These are phyloP conservation scores for Acrocephalus scirpaceus DNA, from an alignment of 2,797 vertebrate genomes.

Conservation along the genomic window DNA sequence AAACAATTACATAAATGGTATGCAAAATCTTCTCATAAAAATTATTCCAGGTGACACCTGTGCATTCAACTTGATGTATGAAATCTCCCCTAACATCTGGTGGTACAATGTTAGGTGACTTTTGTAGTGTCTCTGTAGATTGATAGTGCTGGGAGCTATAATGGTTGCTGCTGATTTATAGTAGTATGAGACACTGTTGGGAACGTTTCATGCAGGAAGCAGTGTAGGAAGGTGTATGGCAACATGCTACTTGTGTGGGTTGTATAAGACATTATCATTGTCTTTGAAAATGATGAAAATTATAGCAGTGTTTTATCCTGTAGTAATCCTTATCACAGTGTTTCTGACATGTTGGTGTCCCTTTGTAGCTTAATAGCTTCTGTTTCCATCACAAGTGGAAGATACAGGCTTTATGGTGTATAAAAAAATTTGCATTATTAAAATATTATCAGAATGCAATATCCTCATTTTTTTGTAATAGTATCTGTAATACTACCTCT, in stretches of 20 bases:
- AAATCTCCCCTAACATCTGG: constrained; percentile 42
- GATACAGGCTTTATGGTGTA: not conserved
- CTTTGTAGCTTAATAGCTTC: constrained; percentile 27
- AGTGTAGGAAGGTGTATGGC: constrained; percentile 45
- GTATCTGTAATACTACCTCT: not conserved
- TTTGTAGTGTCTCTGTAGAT: constrained; percentile 51
- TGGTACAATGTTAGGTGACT: constrained; percentile 34
- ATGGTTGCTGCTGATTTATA: constrained; percentile 58
- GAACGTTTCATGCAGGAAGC: constrained; percentile 31
- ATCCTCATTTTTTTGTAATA: not conserved
- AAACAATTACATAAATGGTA: constrained; percentile 1
- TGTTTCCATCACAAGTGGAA: not conserved
- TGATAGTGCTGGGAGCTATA: constrained; percentile 55
- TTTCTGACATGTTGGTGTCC: constrained; percentile 4
- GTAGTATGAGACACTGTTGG: constrained; percentile 11
- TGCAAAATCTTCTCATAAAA: constrained; percentile 27
- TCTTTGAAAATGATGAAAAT: constrained; percentile 46
- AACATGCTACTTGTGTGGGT: constrained; percentile 43
- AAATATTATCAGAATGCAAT: not conserved
- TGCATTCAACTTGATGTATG: constrained; percentile 39
- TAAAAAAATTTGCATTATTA: not conserved
- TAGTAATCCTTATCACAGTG: constrained; percentile 6
- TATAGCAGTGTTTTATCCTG: constrained; percentile 25
- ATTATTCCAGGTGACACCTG: constrained; percentile 51
- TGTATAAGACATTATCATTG: constrained; percentile 25